These are phyloP conservation scores for Eristalis intricaria DNA, from an alignment of 2,888 invertebrate species.

Conservation along the genomic window DNA sequence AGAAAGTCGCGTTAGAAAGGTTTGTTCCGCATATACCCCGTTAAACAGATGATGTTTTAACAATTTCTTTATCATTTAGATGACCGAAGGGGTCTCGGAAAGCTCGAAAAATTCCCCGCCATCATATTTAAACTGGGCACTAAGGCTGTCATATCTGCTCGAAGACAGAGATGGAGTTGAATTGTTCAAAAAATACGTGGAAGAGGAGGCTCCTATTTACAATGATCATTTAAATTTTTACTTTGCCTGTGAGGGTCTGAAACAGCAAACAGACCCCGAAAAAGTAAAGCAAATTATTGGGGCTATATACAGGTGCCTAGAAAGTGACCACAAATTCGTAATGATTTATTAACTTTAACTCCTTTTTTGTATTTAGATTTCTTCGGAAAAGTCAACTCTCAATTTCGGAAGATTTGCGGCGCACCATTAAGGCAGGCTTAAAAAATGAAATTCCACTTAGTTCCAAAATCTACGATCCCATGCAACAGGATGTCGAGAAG, in stretches of 20 bases:
- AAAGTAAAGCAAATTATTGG: conserved; percentile 89
- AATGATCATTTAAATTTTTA: conserved; percentile 94
- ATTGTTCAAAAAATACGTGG: conserved; percentile 91
- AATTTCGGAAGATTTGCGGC: conserved; percentile 91
- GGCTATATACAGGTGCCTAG: conserved; percentile 88
- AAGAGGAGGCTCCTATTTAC: conserved; percentile 89
- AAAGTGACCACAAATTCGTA: not conserved
- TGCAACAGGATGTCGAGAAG: conserved; percentile 90
- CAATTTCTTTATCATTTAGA: conserved; percentile 73
- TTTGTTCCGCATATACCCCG: conserved; percentile 46
- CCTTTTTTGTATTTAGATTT: conserved; percentile 82
- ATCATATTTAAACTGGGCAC: conserved; percentile 94
- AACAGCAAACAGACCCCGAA: conserved; percentile 89
- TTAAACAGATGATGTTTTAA: not conserved
- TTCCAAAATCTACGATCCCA: conserved; percentile 92
- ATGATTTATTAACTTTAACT: not conserved
- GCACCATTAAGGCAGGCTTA: conserved; percentile 88
- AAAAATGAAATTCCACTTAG: conserved; percentile 87
- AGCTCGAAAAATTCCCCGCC: conserved; percentile 83
- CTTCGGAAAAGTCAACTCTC: conserved; percentile 91
- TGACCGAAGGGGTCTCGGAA: conserved; percentile 81
- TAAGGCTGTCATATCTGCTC: conserved; percentile 90
- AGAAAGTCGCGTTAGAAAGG: conserved; percentile 81
- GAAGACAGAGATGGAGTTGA: conserved; percentile 95
- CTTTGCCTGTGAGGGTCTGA: conserved; percentile 95